Conservation (phyloP, 2,888 invertebrate genomes). For the Apotomis capreana region DNA sequence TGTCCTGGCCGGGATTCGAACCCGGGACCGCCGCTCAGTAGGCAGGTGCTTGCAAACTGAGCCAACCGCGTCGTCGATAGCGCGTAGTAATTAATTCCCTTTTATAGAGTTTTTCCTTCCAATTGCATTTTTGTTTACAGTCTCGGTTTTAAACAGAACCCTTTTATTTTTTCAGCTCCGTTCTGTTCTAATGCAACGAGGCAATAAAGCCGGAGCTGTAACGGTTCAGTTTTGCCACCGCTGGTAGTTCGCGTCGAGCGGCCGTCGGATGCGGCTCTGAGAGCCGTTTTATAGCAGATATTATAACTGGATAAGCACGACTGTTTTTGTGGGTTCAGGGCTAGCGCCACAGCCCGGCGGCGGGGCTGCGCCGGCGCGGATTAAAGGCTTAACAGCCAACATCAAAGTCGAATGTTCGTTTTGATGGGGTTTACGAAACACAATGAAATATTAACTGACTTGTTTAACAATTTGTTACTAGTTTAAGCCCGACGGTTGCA, state of each 20-base stretch:
- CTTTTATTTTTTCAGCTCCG: not conserved
- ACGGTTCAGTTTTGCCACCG: not conserved
- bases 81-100: too few species aligned
- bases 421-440: slow-evolving; percentile 10
- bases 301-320: too few species aligned
- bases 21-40: too few species aligned
- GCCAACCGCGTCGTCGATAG: too few species aligned
- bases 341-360: too few species aligned
- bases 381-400: slow-evolving; percentile 18
- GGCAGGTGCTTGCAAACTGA: too few species aligned
- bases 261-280: too few species aligned
- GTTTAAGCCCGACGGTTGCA: not conserved
- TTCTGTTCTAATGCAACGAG: not conserved
- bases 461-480: slow-evolving; percentile 3
- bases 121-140: too few species aligned
- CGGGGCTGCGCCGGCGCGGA: not conserved
- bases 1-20: too few species aligned
- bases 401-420: slow-evolving; percentile 17
- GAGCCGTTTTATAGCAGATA: too few species aligned
- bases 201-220: not conserved
- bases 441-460: slow-evolving; percentile 17
- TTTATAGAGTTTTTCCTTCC: not conserved
- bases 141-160: not conserved
- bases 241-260: not conserved
- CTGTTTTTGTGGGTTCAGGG: too few species aligned